A percentile compares a stretch with the other conserved stretches of the same genome.
phyloP scores from a whole-genome alignment of 2,888 invertebrate species.

The Xiphydria camelus region DNA sequence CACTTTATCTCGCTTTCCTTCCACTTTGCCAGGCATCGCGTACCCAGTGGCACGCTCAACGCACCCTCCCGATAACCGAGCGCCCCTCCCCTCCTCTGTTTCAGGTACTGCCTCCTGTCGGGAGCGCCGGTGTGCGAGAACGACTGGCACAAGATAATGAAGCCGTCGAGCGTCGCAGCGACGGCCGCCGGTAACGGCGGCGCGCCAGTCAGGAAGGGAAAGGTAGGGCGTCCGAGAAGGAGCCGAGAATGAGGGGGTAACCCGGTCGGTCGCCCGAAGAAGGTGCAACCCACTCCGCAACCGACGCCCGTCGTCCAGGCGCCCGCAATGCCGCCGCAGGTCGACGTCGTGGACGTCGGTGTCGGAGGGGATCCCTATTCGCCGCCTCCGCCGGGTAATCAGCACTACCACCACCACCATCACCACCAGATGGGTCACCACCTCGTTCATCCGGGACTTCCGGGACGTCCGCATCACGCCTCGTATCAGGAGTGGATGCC shows the following conservation, averaged over 20 bases:
- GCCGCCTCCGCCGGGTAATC: conserved; percentile 58
- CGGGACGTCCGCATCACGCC: conserved; percentile 25
- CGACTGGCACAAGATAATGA: conserved; percentile 92
- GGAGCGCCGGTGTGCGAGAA: conserved; percentile 92
- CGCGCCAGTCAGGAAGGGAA: conserved; percentile 79
- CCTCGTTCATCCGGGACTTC: conserved; percentile 36
- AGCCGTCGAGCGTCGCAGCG: conserved; percentile 63
- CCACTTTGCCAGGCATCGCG: too few relatives aligned
- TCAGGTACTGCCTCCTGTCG: conserved; percentile 85
- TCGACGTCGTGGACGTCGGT: conserved; percentile 43
- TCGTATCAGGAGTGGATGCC: conserved; percentile 45
- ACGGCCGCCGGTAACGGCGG: conserved; percentile 66
- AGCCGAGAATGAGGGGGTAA: conserved; percentile 81
- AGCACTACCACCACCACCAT: conserved; percentile 47
- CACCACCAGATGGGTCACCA: conserved; percentile 46
- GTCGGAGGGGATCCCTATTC: conserved; percentile 52
- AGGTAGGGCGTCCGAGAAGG: conserved; percentile 85
- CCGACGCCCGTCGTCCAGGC: conserved; percentile 35
- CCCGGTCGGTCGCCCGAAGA: conserved; percentile 58
- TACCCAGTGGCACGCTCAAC: too few relatives aligned
- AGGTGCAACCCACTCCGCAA: conserved; percentile 50
- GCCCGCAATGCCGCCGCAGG: conserved; percentile 20
- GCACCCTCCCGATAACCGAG: too few relatives aligned
- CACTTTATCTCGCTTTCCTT: too few relatives aligned
- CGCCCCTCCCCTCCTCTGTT: too few relatives aligned